Evolutionary conservation across 2,113 vertebrate species (phyloP), one percentile per base, ranked within the genome.

Genomic region (Pristiophorus japonicus): DNA sequence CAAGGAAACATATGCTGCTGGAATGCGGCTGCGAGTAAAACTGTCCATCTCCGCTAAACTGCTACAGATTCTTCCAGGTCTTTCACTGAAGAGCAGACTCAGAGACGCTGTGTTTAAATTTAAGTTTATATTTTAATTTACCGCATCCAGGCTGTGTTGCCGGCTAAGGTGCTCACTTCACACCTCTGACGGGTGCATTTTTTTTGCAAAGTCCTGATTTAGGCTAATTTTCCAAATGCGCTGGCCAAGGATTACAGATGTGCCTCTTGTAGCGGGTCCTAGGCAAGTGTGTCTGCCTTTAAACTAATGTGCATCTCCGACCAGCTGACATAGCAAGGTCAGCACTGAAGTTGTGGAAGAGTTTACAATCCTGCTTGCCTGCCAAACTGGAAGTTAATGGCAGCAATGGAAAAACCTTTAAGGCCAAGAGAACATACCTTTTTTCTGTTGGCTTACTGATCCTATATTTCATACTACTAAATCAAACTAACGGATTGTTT

Each of bases 1-100:
- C 65, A 94, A 70, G 66, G 93, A 70, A 94, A 94, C 93, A 94
- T 94, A 94, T 94, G 93, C 65, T 94, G 93, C 93, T 47, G 93
- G 93, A 94, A 94, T 94, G 93, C 22, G 7, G 42, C 45, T 45
- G 11, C 5, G 24, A 94, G 93, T 94, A 70, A 94, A 94, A 94
- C 93, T 94, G 93, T 51, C 93, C 93, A 94, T 94, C 93, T 94
- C 66, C 66, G 34, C 65, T 70, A 30, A 94, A 70, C 65, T 94
- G 92, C 92, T 93, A 38, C 91, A 90, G 87, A 59, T 34, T 90
- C 51, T 27, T 90, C 51, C 45, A 93, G 51, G n/a, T 38, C 38
- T 47, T 70, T 27, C 66, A 70, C 42, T 47, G 42, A 67, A 70
- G 45, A 70, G 42, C 65, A 70, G 11, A 30, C 93, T 94, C 24